These are phyloP conservation scores for Mesopsocus fuscifrons DNA, from an alignment of 2,888 invertebrate species.

Conservation along the genomic window DNA sequence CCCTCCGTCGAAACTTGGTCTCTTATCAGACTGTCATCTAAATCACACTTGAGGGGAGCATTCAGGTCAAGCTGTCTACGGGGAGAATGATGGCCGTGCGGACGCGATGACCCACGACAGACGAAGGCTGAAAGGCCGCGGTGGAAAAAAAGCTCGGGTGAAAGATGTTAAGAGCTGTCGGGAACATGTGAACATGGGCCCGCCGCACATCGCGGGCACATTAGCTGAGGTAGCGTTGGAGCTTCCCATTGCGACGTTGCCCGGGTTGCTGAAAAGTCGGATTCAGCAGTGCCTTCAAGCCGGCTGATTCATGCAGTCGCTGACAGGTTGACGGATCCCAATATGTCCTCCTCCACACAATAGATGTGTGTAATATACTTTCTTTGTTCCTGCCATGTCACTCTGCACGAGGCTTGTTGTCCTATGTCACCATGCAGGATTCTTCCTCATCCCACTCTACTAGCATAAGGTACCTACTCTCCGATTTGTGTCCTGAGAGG, in stretches of 20 bases:
- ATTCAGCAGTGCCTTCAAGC: not conserved
- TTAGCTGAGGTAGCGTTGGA: not conserved
- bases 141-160: not conserved
- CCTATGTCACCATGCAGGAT: no score
- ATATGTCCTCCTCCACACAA: slow-evolving; percentile 7
- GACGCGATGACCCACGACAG: no score
- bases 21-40: no score
- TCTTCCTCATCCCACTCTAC: no score
- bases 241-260: not conserved
- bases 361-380: slow-evolving; percentile 8
- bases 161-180: not conserved
- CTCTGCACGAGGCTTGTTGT: no score
- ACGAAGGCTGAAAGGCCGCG: not conserved
- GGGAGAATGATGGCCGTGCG: no score
- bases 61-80: no score
- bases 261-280: not conserved
- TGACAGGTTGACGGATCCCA: slow-evolving; percentile 9
- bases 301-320: slow-evolving; percentile 2
- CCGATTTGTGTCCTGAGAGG: no score
- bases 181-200: not conserved
- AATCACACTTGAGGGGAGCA: no score
- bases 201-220: no score
- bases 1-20: no score
- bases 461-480: no score
- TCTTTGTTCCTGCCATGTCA: slow-evolving; percentile 1